Percentiles rank a stretch among this genome's conserved stretches.
phyloP scores from a whole-genome alignment of 2,113 vertebrate species.

The Ranitomeya variabilis region DNA sequence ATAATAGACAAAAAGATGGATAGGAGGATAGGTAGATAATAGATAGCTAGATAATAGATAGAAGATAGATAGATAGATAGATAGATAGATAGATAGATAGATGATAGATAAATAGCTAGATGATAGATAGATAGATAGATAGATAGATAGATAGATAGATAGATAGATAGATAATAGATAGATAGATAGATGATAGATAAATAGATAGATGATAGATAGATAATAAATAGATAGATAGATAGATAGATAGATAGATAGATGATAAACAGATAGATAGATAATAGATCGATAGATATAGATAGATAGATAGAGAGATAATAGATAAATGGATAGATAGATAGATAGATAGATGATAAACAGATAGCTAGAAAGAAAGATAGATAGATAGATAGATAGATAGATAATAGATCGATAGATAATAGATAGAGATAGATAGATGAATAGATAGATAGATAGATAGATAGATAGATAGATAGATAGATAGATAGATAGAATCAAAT shows the following conservation, averaged over 20 bases:
- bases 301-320: neutral
- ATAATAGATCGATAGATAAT: neutral
- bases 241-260: neutral
- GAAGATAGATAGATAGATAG: neutral
- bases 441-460: neutral
- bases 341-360: neutral
- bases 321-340: neutral
- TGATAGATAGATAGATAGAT: neutral
- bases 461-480: neutral
- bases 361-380: neutral
- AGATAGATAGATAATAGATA: neutral
- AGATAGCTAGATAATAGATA: neutral
- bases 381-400: neutral
- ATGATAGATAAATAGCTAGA: neutral
- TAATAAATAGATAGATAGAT: neutral
- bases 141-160: neutral
- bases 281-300: neutral
- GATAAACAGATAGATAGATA: neutral
- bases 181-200: conserved; percentile 20
- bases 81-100: neutral
- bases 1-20: neutral
- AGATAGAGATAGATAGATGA: neutral
- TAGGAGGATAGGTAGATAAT: neutral
- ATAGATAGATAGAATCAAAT: neutral
- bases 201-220: conserved; percentile 7